These are phyloP conservation scores for Patella depressa DNA, from an alignment of 2,888 invertebrate species.

Conservation along the genomic window DNA sequence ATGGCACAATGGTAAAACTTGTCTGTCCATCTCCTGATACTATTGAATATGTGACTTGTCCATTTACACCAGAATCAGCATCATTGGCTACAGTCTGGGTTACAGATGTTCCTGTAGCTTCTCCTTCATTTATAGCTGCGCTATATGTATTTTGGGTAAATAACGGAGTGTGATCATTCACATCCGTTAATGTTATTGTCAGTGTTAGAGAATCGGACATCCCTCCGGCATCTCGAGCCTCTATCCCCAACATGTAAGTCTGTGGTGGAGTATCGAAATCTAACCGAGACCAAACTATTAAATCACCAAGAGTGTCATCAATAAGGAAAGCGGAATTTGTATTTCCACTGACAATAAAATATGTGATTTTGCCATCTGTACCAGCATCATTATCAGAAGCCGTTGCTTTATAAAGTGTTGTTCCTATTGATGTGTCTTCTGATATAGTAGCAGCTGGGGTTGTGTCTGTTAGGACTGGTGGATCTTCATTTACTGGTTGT, in stretches of 20 bases:
- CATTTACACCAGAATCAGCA: conserved; percentile 34
- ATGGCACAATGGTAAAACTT: conserved; percentile 36
- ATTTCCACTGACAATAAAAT: conserved; percentile 49
- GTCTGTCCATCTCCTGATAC: conserved; percentile 22
- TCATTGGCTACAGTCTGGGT: conserved; percentile 39
- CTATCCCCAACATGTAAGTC: conserved; percentile 18
- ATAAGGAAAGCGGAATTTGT: conserved; percentile 42
- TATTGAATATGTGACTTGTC: conserved; percentile 19
- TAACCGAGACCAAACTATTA: conserved; percentile 43
- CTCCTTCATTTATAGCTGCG: conserved; percentile 24
- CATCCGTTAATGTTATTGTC: conserved; percentile 17
- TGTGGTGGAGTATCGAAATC: conserved; percentile 53
- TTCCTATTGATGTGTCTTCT: conserved; percentile 34
- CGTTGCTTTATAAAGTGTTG: conserved; percentile 42
- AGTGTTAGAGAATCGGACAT: neutral
- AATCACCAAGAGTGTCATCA: conserved; percentile 36
- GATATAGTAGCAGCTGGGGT: conserved; percentile 32
- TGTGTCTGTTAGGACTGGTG: conserved; percentile 21
- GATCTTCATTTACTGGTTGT: conserved; percentile 22
- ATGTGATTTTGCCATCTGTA: conserved; percentile 51
- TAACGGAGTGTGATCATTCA: conserved; percentile 24
- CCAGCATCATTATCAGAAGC: conserved; percentile 46
- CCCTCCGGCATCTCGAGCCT: conserved; percentile 12
- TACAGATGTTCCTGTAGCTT: conserved; percentile 28
- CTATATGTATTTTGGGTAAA: conserved; percentile 23